Evolutionary conservation across 2,888 invertebrate species (phyloP).

Genomic region (Cephus rjabovi): DNA sequence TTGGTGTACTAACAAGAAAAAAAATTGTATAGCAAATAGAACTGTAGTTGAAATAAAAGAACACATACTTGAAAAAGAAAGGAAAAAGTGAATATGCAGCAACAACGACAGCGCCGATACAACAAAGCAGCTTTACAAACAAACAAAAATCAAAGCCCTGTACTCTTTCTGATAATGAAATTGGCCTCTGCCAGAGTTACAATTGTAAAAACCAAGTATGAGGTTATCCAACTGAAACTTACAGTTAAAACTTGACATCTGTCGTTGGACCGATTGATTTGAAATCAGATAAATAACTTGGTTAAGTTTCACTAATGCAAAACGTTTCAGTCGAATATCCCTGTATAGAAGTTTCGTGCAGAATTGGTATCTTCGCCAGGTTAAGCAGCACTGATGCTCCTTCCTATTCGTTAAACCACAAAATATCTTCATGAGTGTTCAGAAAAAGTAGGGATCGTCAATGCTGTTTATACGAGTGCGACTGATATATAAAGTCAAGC

Average conservation of each 20-base stretch:
- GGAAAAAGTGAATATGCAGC: slow-evolving; percentile 15
- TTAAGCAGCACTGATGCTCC: not conserved
- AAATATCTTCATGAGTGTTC: not conserved
- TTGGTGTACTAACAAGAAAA: slow-evolving; percentile 51
- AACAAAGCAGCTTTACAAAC: slow-evolving; percentile 8
- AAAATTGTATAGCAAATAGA: slow-evolving; percentile 61
- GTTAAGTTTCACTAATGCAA: not conserved
- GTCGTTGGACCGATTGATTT: not conserved
- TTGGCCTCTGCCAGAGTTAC: not conserved
- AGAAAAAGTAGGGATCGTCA: slow-evolving; percentile 36
- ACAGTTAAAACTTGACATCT: not conserved
- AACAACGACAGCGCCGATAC: not conserved
- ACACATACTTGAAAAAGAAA: slow-evolving; percentile 49
- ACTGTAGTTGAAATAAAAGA: slow-evolving; percentile 58
- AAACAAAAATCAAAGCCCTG: slow-evolving; percentile 42
- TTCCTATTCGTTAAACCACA: not conserved
- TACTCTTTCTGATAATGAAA: slow-evolving; percentile 21
- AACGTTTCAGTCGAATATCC: not conserved
- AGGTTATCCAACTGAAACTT: not conserved
- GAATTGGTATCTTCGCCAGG: no score
- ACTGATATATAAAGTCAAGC: not conserved
- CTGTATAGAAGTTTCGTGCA: not conserved
- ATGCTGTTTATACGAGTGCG: slow-evolving; percentile 34
- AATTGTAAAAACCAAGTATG: not conserved
- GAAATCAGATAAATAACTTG: not conserved